Evolutionary conservation across 2,797 vertebrate genomes (phyloP), one percentile per base, ranked within the genome.

Genomic region (Graptemys geographica): DNA sequence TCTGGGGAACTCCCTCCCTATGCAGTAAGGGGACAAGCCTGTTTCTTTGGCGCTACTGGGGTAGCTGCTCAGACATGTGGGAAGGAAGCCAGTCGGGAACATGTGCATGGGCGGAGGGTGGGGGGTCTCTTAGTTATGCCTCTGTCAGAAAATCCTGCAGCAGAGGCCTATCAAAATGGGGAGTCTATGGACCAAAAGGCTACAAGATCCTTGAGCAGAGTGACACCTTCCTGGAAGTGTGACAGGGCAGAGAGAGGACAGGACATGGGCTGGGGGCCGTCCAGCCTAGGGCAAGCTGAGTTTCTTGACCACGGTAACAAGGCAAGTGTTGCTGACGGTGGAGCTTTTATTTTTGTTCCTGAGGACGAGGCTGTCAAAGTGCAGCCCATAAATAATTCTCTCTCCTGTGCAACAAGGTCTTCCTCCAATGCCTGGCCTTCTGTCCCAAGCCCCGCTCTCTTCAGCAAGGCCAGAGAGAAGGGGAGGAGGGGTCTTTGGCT

Each of bases 401-500:
- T 79, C 83, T n/a, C 21, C 65, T 1, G 88, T 1, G 27, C 87
- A 9, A 6, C 53, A 49, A 89, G 82, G 92, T 41, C 11, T 82
- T 8, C 0, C 53, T 81, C 86, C 10, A 69, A 86, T 5, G 92
- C 85, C 89, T 4, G 84, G 90, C 83, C 55, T 52, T 59, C 90
- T 78, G 74, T 90, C 95, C 95, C 95, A 79, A 90, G 93, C 95
- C 96, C 93, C 94, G 85, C 91, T 94, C 92, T 56, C 3, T 56
- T 62, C 79, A 49, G 52, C 93, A 86, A 92, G 96, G 96, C 96
- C 97, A 96, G 90, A 86, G 92, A 89, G 87, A 91, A 96, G 94
- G 74, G 97, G 96, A 91, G 96, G 96, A 95, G 93, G 91, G 91
- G 96, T 94, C 97, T 97, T 79, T 53, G 95, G 97, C 97, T 97